Conservation (phyloP, 2,113 vertebrate genomes). For the Zingel zingel region DNA sequence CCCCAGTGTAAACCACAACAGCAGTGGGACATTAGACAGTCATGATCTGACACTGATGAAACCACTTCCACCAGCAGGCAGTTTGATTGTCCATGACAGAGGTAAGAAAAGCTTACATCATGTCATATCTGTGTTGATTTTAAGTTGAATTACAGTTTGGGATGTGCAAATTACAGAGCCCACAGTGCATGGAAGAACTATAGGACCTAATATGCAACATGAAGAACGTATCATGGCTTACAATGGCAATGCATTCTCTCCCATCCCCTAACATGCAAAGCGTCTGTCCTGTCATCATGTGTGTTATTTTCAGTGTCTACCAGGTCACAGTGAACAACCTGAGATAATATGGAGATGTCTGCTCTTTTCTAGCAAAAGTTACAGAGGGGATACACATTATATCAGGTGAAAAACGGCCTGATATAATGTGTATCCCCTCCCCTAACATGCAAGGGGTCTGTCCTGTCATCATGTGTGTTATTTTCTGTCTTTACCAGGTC, state of each 20-base stretch:
- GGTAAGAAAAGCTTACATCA: slow-evolving; percentile 75
- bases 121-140: slow-evolving; percentile 3
- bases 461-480: no score
- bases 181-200: not conserved
- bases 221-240: not conserved
- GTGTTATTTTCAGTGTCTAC: no score
- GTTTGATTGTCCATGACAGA: slow-evolving; percentile 88
- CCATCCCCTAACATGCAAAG: no score
- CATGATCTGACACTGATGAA: slow-evolving; percentile 19
- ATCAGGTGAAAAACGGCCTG: no score
- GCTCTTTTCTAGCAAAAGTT: no score
- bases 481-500: no score
- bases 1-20: slow-evolving; percentile 57
- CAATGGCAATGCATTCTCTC: not conserved
- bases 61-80: slow-evolving; percentile 82
- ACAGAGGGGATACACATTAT: no score
- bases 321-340: no score
- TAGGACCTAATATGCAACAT: not conserved
- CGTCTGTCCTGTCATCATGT: no score
- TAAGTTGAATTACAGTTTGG: not conserved
- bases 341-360: no score
- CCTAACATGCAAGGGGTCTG: no score
- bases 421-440: no score
- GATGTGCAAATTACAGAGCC: not conserved
- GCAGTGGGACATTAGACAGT: slow-evolving; percentile 30